A percentile compares a stretch with the other conserved stretches of the same genome.
Conservation (phyloP, 2,888 invertebrate genomes). For the Troilus luridus region DNA sequence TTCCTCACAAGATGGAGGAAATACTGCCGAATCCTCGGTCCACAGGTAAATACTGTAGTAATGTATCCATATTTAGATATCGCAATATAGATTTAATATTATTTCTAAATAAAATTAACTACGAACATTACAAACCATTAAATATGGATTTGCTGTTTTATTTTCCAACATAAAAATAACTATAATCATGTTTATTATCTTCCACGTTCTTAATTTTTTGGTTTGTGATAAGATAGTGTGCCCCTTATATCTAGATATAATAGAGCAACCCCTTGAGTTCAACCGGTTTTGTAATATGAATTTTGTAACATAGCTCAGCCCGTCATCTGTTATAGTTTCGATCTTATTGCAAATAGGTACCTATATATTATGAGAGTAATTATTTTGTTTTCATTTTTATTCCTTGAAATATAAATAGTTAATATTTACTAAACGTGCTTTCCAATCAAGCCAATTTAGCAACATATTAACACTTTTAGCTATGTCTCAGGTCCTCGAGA, state of each 20-base stretch:
- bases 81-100: too few relatives aligned
- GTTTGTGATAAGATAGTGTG: too few relatives aligned
- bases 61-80: too few relatives aligned
- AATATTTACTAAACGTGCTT: not conserved
- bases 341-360: not conserved
- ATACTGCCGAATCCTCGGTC: too few relatives aligned
- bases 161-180: not conserved
- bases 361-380: not conserved
- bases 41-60: too few relatives aligned
- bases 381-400: not conserved
- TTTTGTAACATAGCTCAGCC: not conserved
- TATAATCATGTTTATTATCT: too few relatives aligned
- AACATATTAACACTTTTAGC: not conserved
- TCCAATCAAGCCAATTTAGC: not conserved
- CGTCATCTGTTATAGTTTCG: not conserved
- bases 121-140: too few relatives aligned
- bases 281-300: not conserved
- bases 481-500: not conserved
- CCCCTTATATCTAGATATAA: too few relatives aligned
- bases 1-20: too few relatives aligned
- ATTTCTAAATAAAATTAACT: too few relatives aligned
- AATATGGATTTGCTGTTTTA: not conserved
- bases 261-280: not conserved
- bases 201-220: too few relatives aligned
- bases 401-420: not conserved